Evolutionary conservation across 2,888 invertebrate genomes (phyloP), one percentile per base, ranked within the genome.

Genomic region (Thymelicus lineola): DNA sequence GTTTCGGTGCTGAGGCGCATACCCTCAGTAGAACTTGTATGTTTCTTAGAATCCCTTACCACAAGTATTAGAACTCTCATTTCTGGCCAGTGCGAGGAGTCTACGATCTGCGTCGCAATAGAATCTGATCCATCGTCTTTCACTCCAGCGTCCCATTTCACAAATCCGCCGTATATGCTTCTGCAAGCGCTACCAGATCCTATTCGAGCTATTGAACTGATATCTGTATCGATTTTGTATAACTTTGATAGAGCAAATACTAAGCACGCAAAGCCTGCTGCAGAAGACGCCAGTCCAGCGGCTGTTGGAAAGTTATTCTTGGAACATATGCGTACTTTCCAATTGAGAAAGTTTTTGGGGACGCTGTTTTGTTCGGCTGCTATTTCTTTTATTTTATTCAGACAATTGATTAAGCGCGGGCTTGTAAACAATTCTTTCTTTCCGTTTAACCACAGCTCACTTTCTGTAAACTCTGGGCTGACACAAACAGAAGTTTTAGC

Each of bases 271-370:
- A 98, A 99, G 5, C 99, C 99, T 53, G 99, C 99, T 36, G 99
- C 99, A 70, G 99, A 99, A 0, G 99, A 99, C 0, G 99, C 99
- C 61, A 99, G 94, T 0, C 99, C 99, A 68, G 99, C 99, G 5
- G 99, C 99, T 5, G 99, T 99, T 12, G 99, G 99, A 84, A 99
- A 99, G 93, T 99, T 99, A 87, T 99, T 99, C 82, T 96, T 96
- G 0, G 98, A 98, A 83, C 97, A 97, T 78, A 98, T 96, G 77
- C 96, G 97, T 48, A 98, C 83, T 81, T 97, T 96, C 96, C 96
- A 97, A 15, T 94, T 87, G 10, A 95, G 82, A 72, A 94, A 90
- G 71, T 92, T 87, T 70, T 86, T 83, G 48, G 88, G 78, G 1
- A 92, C 91, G 72, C 82, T 86, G 60, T 82, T 82, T 78, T 92